Evolutionary conservation across 1,140 invertebrate genomes (phyloP).

Genomic region (Drosophila sproati): DNA sequence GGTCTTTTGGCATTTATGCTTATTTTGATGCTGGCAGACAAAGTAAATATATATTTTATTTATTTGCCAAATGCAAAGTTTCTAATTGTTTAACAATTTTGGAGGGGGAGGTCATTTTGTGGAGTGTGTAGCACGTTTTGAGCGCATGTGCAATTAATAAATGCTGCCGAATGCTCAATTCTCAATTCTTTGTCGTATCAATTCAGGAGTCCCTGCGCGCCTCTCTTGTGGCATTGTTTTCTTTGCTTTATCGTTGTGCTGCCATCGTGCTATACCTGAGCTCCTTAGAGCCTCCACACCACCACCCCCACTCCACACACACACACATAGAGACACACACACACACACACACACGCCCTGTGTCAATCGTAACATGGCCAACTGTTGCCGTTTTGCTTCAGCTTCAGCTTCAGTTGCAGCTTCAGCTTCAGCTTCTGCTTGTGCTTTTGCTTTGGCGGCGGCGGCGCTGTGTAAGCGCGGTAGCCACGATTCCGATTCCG

Average conservation of each 20-base stretch:
- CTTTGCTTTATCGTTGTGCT: slow-evolving; percentile 63
- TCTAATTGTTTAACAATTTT: slow-evolving; percentile 1
- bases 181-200: slow-evolving; percentile 1
- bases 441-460: slow-evolving; percentile 49
- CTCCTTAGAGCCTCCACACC: neutral
- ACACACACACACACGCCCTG: neutral
- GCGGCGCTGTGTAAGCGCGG: slow-evolving; percentile 71
- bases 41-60: too few relatives aligned
- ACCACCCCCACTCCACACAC: neutral
- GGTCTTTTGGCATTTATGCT: too few relatives aligned
- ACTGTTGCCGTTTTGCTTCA: slow-evolving; percentile 53
- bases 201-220: slow-evolving; percentile 8
- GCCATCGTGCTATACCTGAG: slow-evolving; percentile 51
- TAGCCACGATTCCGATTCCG: slow-evolving; percentile 78
- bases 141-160: slow-evolving; percentile 81
- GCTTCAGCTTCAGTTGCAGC: slow-evolving; percentile 37
- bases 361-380: slow-evolving; percentile 3
- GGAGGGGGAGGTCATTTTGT: neutral
- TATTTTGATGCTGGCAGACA: too few relatives aligned
- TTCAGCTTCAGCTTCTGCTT: too few relatives aligned
- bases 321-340: neutral
- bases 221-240: slow-evolving; percentile 57
- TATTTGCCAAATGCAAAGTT: neutral
- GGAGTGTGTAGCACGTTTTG: slow-evolving; percentile 62
- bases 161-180: slow-evolving; percentile 65